Evolutionary conservation across 2,113 vertebrate genomes (phyloP).

Genomic region (Arothron firmamentum): DNA sequence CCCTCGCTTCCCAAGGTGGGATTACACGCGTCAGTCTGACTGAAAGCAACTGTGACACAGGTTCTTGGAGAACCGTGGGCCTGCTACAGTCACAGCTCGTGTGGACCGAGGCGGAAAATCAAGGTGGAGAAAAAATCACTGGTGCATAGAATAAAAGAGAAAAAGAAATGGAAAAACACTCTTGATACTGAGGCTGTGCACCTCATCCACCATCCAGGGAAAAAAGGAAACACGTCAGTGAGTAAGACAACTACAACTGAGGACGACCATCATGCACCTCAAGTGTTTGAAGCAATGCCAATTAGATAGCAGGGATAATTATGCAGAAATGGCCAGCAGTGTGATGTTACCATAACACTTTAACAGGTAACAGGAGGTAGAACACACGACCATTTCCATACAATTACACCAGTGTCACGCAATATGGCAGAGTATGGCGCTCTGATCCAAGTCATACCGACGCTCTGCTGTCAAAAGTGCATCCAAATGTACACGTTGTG

Average conservation of each 20-base stretch:
- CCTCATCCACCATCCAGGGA: conserved; percentile 37
- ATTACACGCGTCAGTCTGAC: no score
- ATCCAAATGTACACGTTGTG: conserved; percentile 70
- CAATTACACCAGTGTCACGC: conserved; percentile 68
- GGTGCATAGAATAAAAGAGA: conserved; percentile 57
- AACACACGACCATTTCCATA: conserved; percentile 76
- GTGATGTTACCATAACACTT: conserved; percentile 79
- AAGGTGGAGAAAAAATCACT: conserved; percentile 17
- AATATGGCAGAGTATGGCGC: conserved; percentile 47
- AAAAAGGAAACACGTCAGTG: conserved; percentile 45
- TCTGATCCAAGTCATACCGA: conserved; percentile 44
- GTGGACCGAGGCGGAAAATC: background rate
- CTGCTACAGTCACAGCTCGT: no score
- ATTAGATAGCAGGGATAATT: conserved; percentile 66
- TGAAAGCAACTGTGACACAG: no score
- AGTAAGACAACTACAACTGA: conserved; percentile 48
- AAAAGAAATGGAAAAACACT: conserved; percentile 28
- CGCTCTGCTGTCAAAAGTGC: conserved; percentile 72
- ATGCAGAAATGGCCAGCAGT: conserved; percentile 77
- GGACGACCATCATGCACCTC: conserved; percentile 28
- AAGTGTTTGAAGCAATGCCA: conserved; percentile 49
- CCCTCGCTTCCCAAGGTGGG: no score
- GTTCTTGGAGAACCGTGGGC: no score
- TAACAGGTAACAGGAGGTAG: conserved; percentile 83
- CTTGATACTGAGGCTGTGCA: conserved; percentile 9